These are phyloP conservation scores for Eidolon helvum DNA, from an alignment of 2,113 vertebrate genomes.

Conservation along the genomic window DNA sequence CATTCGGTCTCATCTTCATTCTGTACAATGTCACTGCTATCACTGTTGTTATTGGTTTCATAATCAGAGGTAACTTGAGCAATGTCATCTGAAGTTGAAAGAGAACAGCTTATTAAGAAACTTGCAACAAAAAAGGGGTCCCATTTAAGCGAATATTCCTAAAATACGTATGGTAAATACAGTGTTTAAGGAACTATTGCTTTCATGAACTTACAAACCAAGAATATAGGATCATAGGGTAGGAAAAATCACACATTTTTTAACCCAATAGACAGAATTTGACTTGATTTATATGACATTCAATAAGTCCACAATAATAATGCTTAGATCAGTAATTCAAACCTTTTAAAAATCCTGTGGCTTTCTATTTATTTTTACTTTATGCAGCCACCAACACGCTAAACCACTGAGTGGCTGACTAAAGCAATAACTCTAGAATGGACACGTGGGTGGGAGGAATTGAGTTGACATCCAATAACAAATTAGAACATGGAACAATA, in stretches of 20 bases:
- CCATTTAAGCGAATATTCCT: background rate
- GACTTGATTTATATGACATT: background rate
- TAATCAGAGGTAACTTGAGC: slow-evolving; percentile 93
- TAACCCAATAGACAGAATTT: background rate
- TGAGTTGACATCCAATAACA: background rate
- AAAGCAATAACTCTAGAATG: background rate
- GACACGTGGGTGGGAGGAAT: background rate
- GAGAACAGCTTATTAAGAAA: slow-evolving; percentile 23
- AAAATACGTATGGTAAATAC: background rate
- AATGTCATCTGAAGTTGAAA: slow-evolving; percentile 87
- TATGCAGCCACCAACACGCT: background rate
- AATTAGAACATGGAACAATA: background rate
- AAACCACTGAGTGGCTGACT: background rate
- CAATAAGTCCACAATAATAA: background rate
- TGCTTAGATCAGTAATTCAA: background rate
- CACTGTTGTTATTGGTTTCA: slow-evolving; percentile 97
- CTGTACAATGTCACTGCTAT: slow-evolving; percentile 94
- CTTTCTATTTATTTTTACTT: background rate
- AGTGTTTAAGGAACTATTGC: background rate
- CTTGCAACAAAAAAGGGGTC: background rate
- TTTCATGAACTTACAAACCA: background rate
- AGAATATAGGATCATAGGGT: background rate
- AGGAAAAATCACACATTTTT: background rate
- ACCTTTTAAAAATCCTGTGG: background rate
- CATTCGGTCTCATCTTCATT: slow-evolving; percentile 89